Percentiles rank a stretch among this genome's conserved stretches.
Evolutionary conservation across 2,888 invertebrate species (phyloP).

Genomic region (Nycteola revayana): DNA sequence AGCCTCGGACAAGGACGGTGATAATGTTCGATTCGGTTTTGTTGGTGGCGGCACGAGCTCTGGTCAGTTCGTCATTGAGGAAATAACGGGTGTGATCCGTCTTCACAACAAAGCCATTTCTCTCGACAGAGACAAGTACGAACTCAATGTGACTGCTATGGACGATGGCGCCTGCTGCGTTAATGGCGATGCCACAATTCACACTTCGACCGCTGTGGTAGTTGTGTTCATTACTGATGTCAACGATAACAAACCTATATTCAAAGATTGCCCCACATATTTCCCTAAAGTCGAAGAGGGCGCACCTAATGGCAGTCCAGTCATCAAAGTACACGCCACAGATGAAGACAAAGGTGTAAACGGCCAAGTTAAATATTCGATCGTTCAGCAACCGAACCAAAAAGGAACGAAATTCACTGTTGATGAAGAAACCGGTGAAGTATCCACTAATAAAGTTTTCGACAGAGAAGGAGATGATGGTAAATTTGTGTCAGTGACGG

Average conservation of each 20-base stretch:
- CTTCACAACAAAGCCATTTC: slow-evolving; percentile 93
- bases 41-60: slow-evolving; percentile 95
- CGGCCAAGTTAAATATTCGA: slow-evolving; percentile 98
- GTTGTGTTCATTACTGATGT: slow-evolving; percentile 98
- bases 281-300: slow-evolving; percentile 97
- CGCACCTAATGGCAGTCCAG: slow-evolving; percentile 95
- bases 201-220: slow-evolving; percentile 96
- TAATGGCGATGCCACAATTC: slow-evolving; percentile 92
- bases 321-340: slow-evolving; percentile 95
- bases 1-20: slow-evolving; percentile 98
- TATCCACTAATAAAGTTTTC: slow-evolving; percentile 97
- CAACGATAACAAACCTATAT: slow-evolving; percentile 98
- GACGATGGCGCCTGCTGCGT: slow-evolving; percentile 99
- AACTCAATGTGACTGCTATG: slow-evolving; percentile 97
- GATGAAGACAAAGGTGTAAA: slow-evolving; percentile 98
- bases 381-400: slow-evolving; percentile 97
- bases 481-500: slow-evolving; percentile 97
- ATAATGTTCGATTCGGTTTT: slow-evolving; percentile 96
- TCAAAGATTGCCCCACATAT: slow-evolving; percentile 96
- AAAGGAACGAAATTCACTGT: slow-evolving; percentile 98
- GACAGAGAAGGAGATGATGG: slow-evolving; percentile 98
- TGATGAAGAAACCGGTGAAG: slow-evolving; percentile 97
- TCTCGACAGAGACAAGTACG: slow-evolving; percentile 96
- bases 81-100: slow-evolving; percentile 96
- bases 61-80: slow-evolving; percentile 97